A percentile compares a stretch with the other conserved stretches of the same genome.
phyloP scores from a whole-genome alignment of 1,140 invertebrate species.

The Drosophila mauritiana region DNA sequence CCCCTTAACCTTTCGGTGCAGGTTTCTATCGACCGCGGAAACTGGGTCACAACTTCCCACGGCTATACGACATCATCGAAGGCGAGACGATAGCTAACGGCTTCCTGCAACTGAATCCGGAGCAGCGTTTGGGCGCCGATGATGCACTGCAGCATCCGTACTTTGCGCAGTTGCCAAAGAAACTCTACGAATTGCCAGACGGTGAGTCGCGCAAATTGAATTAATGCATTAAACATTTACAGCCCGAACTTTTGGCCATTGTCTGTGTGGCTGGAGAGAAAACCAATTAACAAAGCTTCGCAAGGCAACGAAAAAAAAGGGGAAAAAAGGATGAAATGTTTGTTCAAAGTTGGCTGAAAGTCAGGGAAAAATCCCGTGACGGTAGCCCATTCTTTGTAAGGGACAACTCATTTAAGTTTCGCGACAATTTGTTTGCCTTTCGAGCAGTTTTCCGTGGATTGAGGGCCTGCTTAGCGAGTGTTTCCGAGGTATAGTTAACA shows the following conservation, averaged over 20 bases:
- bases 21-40: slow-evolving; percentile 90
- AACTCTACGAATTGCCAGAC: slow-evolving; percentile 95
- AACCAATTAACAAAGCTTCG: slow-evolving; percentile 65
- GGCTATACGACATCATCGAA: slow-evolving; percentile 93
- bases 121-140: slow-evolving; percentile 93
- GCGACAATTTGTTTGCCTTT: slow-evolving; percentile 55
- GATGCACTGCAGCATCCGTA: slow-evolving; percentile 95
- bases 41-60: slow-evolving; percentile 94
- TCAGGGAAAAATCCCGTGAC: background rate
- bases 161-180: slow-evolving; percentile 94
- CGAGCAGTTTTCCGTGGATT: slow-evolving; percentile 19
- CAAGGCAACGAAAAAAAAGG: background rate
- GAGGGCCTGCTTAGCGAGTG: slow-evolving; percentile 40
- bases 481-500: slow-evolving; percentile 63
- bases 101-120: slow-evolving; percentile 95
- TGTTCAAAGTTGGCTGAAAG: slow-evolving; percentile 42
- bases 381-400: slow-evolving; percentile 27
- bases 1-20: slow-evolving; percentile 7
- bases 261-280: slow-evolving; percentile 47
- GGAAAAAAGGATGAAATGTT: slow-evolving; percentile 34
- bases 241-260: slow-evolving; percentile 22
- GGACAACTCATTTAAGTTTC: slow-evolving; percentile 73
- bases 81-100: slow-evolving; percentile 94
- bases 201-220: slow-evolving; percentile 87
- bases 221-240: slow-evolving; percentile 70